Conservation (phyloP, 2,888 invertebrate species). For the Marasmarcha lunaedactyla region DNA sequence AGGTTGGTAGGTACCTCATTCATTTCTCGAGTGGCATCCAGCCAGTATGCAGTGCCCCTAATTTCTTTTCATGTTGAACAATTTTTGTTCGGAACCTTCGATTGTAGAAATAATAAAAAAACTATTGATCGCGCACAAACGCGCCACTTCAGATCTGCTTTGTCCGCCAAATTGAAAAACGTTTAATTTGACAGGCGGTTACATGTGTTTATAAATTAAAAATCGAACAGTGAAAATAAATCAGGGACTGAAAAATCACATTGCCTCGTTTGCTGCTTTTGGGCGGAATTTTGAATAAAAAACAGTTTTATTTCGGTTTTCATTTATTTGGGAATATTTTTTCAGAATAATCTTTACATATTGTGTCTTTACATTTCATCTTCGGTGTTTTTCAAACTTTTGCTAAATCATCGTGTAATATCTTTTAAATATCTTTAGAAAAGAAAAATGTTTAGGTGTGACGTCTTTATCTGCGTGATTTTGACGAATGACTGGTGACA, state of each 20-base stretch:
- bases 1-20: slow-evolving; percentile 45
- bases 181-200: slow-evolving; percentile 41
- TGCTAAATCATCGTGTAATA: too few relatives aligned
- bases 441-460: too few relatives aligned
- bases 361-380: too few relatives aligned
- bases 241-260: too few relatives aligned
- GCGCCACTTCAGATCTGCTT: slow-evolving; percentile 55
- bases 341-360: too few relatives aligned
- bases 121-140: slow-evolving; percentile 62
- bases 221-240: too few relatives aligned
- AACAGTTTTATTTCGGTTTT: slow-evolving; percentile 20
- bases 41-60: slow-evolving; percentile 37
- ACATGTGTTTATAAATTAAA: slow-evolving; percentile 16
- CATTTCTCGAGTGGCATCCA: slow-evolving; percentile 52
- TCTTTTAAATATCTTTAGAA: too few relatives aligned
- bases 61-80: slow-evolving; percentile 58
- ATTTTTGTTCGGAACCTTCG: slow-evolving; percentile 41
- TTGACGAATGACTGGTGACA: too few relatives aligned
- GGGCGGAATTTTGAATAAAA: neutral
- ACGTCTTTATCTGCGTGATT: too few relatives aligned
- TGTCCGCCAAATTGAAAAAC: slow-evolving; percentile 62
- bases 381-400: too few relatives aligned
- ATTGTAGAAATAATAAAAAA: slow-evolving; percentile 49
- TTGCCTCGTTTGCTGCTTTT: too few relatives aligned
- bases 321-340: neutral